Conservation (phyloP, 2,888 invertebrate genomes). For the Stenchaetothrips biformis region DNA sequence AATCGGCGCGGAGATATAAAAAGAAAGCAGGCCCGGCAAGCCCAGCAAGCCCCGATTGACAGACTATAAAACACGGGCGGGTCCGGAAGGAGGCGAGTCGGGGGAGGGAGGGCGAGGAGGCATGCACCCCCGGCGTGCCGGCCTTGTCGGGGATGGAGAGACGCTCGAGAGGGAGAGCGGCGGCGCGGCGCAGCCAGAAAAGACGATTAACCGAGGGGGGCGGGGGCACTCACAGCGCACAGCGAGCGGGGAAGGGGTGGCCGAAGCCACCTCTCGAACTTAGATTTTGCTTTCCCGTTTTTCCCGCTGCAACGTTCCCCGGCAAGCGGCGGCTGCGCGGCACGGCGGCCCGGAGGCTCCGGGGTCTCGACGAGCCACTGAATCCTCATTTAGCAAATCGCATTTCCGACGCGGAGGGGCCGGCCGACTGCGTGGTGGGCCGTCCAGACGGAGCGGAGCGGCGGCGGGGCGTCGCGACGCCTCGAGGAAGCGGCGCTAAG, state of each 20-base stretch:
- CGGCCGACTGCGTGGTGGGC: not conserved
- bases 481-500: too few relatives aligned
- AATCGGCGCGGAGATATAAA: not conserved
- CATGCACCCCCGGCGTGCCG: not conserved
- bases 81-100: not conserved
- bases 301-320: not conserved
- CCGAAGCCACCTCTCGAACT: not conserved
- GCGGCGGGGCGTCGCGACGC: not conserved
- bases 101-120: not conserved
- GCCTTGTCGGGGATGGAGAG: too few relatives aligned
- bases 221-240: too few relatives aligned
- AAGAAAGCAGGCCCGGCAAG: too few relatives aligned
- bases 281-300: not conserved
- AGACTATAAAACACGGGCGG: not conserved
- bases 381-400: constrained; percentile 14
- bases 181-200: too few relatives aligned
- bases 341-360: too few relatives aligned
- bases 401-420: not conserved
- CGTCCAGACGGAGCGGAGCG: not conserved
- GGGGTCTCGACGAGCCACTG: not conserved
- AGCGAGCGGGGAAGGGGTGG: too few relatives aligned
- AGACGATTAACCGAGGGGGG: too few relatives aligned
- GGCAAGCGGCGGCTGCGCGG: too few relatives aligned
- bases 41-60: not conserved
- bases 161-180: too few relatives aligned